phyloP scores from a whole-genome alignment of 2,888 invertebrate species.

The Melanostoma mellinum region DNA sequence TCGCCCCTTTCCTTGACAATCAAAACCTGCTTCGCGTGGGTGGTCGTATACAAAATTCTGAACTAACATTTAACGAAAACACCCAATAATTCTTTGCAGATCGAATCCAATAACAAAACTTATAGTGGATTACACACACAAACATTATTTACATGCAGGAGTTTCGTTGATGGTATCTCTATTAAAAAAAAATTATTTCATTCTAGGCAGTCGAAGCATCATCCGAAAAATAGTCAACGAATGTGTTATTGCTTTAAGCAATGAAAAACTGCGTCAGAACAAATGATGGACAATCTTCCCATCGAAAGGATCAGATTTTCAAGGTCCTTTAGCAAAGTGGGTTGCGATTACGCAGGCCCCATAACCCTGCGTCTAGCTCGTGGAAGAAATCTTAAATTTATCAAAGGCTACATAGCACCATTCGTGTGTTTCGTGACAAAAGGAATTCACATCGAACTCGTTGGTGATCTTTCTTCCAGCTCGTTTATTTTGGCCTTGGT shows the following conservation, averaged over 20 bases:
- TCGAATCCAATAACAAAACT: conserved; percentile 21
- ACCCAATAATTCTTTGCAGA: conserved; percentile 38
- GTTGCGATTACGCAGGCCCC: conserved; percentile 31
- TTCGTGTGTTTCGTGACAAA: conserved; percentile 45
- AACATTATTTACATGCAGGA: conserved; percentile 25
- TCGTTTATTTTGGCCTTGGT: conserved; percentile 27
- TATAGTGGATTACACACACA: conserved; percentile 9
- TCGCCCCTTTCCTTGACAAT: conserved; percentile 19
- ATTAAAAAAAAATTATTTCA: conserved; percentile 25
- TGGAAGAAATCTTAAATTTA: conserved; percentile 31
- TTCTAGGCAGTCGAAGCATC: conserved; percentile 23
- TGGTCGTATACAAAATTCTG: conserved; percentile 31
- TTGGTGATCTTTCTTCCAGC: conserved; percentile 4
- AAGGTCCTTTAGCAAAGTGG: conserved; percentile 40
- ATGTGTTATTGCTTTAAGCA: conserved; percentile 22
- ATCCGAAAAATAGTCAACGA: not conserved
- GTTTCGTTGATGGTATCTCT: conserved; percentile 16
- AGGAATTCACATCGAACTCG: conserved; percentile 17
- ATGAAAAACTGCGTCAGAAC: conserved; percentile 10
- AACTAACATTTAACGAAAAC: conserved; percentile 29
- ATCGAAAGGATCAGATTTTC: conserved; percentile 32
- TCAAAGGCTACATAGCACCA: conserved; percentile 8
- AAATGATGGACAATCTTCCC: conserved; percentile 43
- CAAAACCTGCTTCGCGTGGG: conserved; percentile 30
- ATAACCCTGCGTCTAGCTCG: conserved; percentile 11